Base-by-base conservation (phyloP, 2,113 vertebrate species). In the Cheilinus undulatus region DNA sequence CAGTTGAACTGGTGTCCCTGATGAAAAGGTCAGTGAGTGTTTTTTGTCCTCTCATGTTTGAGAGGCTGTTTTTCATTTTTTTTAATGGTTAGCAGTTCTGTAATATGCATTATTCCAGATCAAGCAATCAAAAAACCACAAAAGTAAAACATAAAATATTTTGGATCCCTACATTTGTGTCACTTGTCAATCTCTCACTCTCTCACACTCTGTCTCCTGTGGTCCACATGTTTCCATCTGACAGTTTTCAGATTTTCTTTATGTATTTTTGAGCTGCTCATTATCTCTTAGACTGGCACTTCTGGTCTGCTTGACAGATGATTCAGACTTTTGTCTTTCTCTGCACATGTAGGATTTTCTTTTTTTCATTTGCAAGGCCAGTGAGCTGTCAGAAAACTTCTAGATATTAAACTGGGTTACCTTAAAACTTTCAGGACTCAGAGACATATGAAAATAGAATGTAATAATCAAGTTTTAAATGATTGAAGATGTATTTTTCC, bases 241-340 rank as follows among this genome's bases (percentile, higher is more conserved):
- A n/a, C 40, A 3, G 20, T 30, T 54, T 46, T 13, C 23, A 40
- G 34, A 26, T 32, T 15, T 6, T 40, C 32, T 36, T 30, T 32
- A n/a, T 54, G 30, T 34, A 2, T 34, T 59, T 40, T 51, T 27
- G 24, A 6, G 19, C 49, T 20, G 48, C 62, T 66, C 63, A 53
- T 53, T 43, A 66, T 65, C 49, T 34, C 51, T 40, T 13, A 40
- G 5, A 3, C 14, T 17, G 38, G 20, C 15, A 24, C 3, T 46
- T 56, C 51, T 67, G 32, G 51, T 43, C 27, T 24, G 14, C 14
- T 10, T 32, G 51, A 67, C 51, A 56, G 27, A 46, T 56, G 40
- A 67, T 45, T 32, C 2, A 2, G 22, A 54, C 38, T n/a, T 7
- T 27, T 2, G 4, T 32, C 36, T 67, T 49, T 54, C 54, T 43